Conservation (phyloP, 2,113 vertebrate species). For the Erinaceus europaeus region DNA sequence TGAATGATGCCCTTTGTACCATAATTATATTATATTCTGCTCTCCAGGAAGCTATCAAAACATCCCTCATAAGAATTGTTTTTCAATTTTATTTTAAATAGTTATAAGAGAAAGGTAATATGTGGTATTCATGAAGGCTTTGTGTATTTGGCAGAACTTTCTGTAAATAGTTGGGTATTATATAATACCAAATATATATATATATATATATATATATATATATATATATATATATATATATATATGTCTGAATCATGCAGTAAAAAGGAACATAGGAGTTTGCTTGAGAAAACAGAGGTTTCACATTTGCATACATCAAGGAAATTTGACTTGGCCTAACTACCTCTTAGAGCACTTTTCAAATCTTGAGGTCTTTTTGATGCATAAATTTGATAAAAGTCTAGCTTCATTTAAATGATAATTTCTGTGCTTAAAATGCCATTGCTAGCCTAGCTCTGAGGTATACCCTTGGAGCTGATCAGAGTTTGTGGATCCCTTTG, state of each 20-base stretch:
- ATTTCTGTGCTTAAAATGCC: conserved; percentile 37
- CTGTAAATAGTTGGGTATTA: conserved; percentile 55
- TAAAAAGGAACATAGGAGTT: neutral
- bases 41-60: conserved; percentile 65
- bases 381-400: conserved; percentile 38
- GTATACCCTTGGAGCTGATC: conserved; percentile 14
- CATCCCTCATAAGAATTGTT: conserved; percentile 45
- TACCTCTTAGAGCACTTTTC: conserved; percentile 31
- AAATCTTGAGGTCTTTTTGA: conserved; percentile 37
- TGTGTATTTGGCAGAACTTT: conserved; percentile 30
- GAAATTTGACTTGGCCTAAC: conserved; percentile 9
- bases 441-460: conserved; percentile 27
- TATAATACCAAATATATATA: no score
- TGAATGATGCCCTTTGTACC: conserved; percentile 54
- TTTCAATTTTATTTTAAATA: conserved; percentile 47
- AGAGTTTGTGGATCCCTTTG: conserved; percentile 33
- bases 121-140: conserved; percentile 27
- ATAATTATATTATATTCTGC: conserved; percentile 22
- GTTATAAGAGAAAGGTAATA: conserved; percentile 48
- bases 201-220: no score
- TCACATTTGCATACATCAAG: conserved; percentile 1
- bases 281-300: neutral
- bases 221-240: no score
- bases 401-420: conserved; percentile 57
- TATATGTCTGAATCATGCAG: conserved; percentile 31